These are phyloP conservation scores for Drosophila santomea DNA, from an alignment of 1,140 invertebrate genomes.

Conservation along the genomic window DNA sequence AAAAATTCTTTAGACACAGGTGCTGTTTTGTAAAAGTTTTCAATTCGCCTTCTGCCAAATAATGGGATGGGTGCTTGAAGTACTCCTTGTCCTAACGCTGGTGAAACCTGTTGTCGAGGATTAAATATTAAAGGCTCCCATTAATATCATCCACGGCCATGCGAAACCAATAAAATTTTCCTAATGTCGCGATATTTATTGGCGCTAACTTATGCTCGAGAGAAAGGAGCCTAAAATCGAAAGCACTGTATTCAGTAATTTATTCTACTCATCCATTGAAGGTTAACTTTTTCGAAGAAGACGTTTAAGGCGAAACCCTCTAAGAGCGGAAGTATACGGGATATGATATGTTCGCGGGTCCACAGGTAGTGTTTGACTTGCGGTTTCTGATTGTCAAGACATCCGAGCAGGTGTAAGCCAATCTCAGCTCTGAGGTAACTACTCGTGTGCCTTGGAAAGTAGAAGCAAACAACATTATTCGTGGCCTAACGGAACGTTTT, in stretches of 20 bases:
- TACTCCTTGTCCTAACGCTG: conserved; percentile 1
- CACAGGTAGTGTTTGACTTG: conserved; percentile 28
- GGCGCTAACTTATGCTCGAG: conserved; percentile 50
- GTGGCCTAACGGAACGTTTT: neutral
- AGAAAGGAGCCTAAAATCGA: conserved; percentile 38
- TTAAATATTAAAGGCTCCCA: conserved; percentile 45
- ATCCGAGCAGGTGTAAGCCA: conserved; percentile 62
- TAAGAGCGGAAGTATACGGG: conserved; percentile 50
- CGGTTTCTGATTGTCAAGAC: conserved; percentile 61
- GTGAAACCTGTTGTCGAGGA: conserved; percentile 54
- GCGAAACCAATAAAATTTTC: conserved; percentile 65
- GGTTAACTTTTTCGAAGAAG: conserved; percentile 3
- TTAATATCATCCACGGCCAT: conserved; percentile 44
- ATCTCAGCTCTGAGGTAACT: conserved; percentile 11
- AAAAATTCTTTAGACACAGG: conserved; percentile 50
- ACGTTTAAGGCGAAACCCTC: conserved; percentile 41
- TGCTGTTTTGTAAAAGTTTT: conserved; percentile 47
- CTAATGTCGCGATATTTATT: conserved; percentile 69
- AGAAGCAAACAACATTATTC: conserved; percentile 1
- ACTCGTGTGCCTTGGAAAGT: neutral
- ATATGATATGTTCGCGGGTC: conserved; percentile 35
- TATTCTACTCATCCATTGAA: conserved; percentile 6
- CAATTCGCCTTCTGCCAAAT: conserved; percentile 29
- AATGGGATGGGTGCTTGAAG: conserved; percentile 32
- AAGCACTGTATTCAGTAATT: conserved; percentile 30